Evolutionary conservation across 2,113 vertebrate genomes (phyloP), one percentile per base, ranked within the genome.

Genomic region (Calcarius ornatus): DNA sequence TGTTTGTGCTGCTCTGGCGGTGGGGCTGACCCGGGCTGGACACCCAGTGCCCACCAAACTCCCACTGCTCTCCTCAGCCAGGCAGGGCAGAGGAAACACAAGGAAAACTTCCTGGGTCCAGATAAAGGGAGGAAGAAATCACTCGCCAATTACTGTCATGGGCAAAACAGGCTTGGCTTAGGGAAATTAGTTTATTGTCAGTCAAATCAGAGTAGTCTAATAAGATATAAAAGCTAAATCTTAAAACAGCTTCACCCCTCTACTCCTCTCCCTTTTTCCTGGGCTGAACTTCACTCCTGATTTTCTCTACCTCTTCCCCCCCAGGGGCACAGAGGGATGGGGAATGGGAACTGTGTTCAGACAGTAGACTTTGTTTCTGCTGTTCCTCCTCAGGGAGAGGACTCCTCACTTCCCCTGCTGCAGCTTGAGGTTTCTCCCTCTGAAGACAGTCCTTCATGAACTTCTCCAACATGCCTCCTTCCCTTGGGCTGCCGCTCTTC

Each of bases 371-470:
- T n/a, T 17, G 17, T 21, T 30, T 73, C 31, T 73, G 60, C 22
- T 9, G 9, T 5, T 68, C 19, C 40, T 48, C 30, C 53, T 48
- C 60, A 48, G 7, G 12, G 23, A 22, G 3, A 7, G 2, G 9
- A 24, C 14, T 66, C 15, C 12, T 84, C 33, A 25, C 7, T 73
- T 54, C 19, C n/a, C n/a, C 10, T 47, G 5, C 3, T 48, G 7
- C 53, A 42, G 2, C 11, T 0, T 48, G 40, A 2, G 30, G 3
- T 42, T 9, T 4, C 16, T 61, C n/a, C 18, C 25, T 40, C 9
- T 8, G 21, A 25, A 7, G 14, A 51, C 3, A 40, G 20, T 35
- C 11, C 24, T 43, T 1, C 24, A 9, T 5, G 4, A 47, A 38
- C 23, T 53, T 61, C 72, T 57, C 33, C n/a, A 40, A 30, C 33